phyloP scores from a whole-genome alignment of 2,888 invertebrate species.

The Sminthurides aquaticus region DNA sequence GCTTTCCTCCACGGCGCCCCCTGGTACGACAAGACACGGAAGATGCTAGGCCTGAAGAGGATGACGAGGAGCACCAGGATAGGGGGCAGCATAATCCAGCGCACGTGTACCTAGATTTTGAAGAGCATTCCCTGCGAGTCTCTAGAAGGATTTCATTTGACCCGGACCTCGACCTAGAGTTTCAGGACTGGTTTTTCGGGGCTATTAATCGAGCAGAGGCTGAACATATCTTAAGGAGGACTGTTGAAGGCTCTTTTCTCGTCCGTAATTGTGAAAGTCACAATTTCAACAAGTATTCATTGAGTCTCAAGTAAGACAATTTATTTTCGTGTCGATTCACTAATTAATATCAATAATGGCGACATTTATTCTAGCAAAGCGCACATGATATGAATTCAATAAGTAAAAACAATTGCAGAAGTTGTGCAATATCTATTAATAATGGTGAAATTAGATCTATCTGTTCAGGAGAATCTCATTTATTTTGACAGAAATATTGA shows the following conservation, averaged over 20 bases:
- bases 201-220: conserved; percentile 85
- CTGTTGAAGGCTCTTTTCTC: conserved; percentile 85
- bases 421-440: too few relatives aligned
- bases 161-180: conserved; percentile 32
- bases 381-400: too few relatives aligned
- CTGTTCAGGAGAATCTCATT: too few relatives aligned
- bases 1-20: background rate
- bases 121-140: background rate
- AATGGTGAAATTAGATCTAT: too few relatives aligned
- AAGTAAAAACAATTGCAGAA: too few relatives aligned
- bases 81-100: conserved; percentile 23
- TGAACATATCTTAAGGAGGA: conserved; percentile 72
- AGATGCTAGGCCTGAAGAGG: background rate
- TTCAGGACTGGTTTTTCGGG: conserved; percentile 79
- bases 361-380: too few relatives aligned
- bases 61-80: background rate
- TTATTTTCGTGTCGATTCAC: too few relatives aligned
- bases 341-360: too few relatives aligned
- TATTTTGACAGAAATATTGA: too few relatives aligned
- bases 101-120: conserved; percentile 40
- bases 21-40: background rate
- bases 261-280: conserved; percentile 85
- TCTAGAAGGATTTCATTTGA: background rate
- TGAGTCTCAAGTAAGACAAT: conserved; percentile 93
- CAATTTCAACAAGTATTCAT: conserved; percentile 83